Conservation (phyloP, 2,113 vertebrate species). For the Formicarius rufipectus region DNA sequence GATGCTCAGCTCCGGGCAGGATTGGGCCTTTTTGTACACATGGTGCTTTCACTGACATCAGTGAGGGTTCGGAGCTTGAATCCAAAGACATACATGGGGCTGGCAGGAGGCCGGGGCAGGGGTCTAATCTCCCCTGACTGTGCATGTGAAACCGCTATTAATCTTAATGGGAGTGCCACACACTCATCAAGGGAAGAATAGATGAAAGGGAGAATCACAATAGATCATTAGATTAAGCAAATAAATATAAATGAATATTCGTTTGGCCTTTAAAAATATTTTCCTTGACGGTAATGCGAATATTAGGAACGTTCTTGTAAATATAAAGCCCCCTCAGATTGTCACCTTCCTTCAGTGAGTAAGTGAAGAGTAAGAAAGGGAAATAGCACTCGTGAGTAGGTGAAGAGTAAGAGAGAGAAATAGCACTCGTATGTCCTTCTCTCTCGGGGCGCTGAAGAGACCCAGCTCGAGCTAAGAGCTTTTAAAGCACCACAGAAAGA, state of each 20-base stretch:
- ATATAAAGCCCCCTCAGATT: conserved; percentile 9
- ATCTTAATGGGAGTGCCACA: conserved; percentile 69
- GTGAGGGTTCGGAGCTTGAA: conserved; percentile 59
- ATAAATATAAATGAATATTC: conserved; percentile 74
- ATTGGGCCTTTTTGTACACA: conserved; percentile 63
- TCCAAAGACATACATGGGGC: conserved; percentile 68
- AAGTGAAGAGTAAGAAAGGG: conserved; percentile 17
- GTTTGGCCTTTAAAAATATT: conserved; percentile 78
- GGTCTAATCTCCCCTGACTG: conserved; percentile 71
- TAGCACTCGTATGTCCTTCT: neutral
- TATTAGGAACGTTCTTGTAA: conserved; percentile 64
- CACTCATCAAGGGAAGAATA: conserved; percentile 64
- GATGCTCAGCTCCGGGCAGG: conserved; percentile 36
- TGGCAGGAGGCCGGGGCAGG: conserved; percentile 68
- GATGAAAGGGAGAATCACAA: conserved; percentile 73
- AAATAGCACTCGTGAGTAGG: conserved; percentile 48
- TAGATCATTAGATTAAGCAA: conserved; percentile 75
- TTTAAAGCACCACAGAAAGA: conserved; percentile 38
- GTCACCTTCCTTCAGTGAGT: conserved; percentile 57
- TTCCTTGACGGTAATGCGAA: conserved; percentile 63
- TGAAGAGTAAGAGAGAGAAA: conserved; percentile 40
- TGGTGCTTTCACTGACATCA: conserved; percentile 61
- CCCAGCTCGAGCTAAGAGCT: conserved; percentile 23
- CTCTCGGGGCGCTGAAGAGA: conserved; percentile 15
- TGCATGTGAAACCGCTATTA: conserved; percentile 70